Evolutionary conservation across 2,113 vertebrate genomes (phyloP).

Genomic region (Malurus alboscapulatus): DNA sequence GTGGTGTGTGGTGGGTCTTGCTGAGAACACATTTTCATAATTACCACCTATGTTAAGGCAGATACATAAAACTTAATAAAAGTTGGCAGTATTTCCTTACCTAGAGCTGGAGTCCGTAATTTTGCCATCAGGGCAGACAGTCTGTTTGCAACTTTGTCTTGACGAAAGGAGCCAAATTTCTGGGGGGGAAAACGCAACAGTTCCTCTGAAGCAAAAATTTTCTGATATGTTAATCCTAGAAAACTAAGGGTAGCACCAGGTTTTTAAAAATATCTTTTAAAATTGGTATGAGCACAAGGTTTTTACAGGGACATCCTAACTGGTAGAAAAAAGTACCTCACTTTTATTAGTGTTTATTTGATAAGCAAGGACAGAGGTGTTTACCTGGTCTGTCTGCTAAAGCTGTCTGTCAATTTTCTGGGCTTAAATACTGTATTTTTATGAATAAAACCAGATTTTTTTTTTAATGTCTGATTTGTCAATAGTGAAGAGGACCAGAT

Average conservation of each 20-base stretch:
- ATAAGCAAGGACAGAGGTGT: not conserved
- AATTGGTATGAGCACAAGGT: accelerated
- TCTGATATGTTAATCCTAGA: accelerated
- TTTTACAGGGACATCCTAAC: not conserved
- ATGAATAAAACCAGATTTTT: accelerated
- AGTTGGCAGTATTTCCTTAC: accelerated
- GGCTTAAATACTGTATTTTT: not conserved
- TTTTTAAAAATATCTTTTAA: not conserved
- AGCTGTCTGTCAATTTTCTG: not conserved
- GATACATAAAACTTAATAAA: not conserved
- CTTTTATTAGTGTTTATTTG: not conserved
- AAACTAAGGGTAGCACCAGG: not conserved
- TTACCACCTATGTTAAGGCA: not conserved
- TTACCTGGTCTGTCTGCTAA: not conserved
- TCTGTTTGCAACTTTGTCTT: not conserved
- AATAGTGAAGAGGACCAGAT: not conserved
- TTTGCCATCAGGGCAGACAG: not conserved
- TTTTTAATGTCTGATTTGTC: not conserved
- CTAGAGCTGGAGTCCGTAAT: accelerated
- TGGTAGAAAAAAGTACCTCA: not conserved
- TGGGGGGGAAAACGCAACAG: accelerated
- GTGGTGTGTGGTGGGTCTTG: not conserved
- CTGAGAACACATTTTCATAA: not conserved
- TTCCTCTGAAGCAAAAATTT: not conserved
- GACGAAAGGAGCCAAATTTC: not conserved